Evolutionary conservation across 92 coral and sea anemone genomes (phyloP).

Genomic region (Plumapathes pennacea): DNA sequence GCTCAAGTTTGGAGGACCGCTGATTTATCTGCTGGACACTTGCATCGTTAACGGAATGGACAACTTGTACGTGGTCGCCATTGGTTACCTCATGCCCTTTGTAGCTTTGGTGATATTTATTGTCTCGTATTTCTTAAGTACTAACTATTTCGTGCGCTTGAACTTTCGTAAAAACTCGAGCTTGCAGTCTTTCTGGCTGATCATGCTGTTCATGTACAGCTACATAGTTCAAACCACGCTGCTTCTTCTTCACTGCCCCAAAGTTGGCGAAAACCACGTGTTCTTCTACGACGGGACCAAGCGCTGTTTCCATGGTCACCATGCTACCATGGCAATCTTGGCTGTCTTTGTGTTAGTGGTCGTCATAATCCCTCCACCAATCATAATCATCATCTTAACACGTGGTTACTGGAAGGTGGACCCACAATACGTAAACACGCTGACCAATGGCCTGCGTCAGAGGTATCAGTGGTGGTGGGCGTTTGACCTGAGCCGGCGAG

Average conservation of each 20-base stretch:
- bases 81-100: constrained; percentile 78
- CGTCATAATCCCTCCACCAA: constrained; percentile 64
- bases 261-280: constrained; percentile 58
- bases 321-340: constrained; percentile 58
- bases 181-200: constrained; percentile 90
- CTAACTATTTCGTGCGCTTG: constrained; percentile 60
- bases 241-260: constrained; percentile 73
- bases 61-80: constrained; percentile 67
- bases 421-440: constrained; percentile 89
- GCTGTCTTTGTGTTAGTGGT: constrained; percentile 52
- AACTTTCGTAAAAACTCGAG: constrained; percentile 81
- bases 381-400: constrained; percentile 63
- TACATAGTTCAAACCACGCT: constrained; percentile 75
- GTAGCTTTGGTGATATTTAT: constrained; percentile 64
- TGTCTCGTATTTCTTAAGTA: constrained; percentile 69
- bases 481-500: constrained; percentile 81
- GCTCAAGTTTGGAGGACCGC: constrained; percentile 82
- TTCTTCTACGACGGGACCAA: constrained; percentile 87
- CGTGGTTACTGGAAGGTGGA: constrained; percentile 81
- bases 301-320: constrained; percentile 70
- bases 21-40: constrained; percentile 59
- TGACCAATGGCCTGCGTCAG: constrained; percentile 72
- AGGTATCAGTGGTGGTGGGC: constrained; percentile 97
- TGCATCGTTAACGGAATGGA: constrained; percentile 63
- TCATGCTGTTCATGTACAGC: constrained; percentile 80